Percentiles rank a stretch among this genome's conserved stretches.
These are phyloP conservation scores for Sebastes variabilis DNA, from an alignment of 2,797 vertebrate genomes.

Conservation along the genomic window DNA sequence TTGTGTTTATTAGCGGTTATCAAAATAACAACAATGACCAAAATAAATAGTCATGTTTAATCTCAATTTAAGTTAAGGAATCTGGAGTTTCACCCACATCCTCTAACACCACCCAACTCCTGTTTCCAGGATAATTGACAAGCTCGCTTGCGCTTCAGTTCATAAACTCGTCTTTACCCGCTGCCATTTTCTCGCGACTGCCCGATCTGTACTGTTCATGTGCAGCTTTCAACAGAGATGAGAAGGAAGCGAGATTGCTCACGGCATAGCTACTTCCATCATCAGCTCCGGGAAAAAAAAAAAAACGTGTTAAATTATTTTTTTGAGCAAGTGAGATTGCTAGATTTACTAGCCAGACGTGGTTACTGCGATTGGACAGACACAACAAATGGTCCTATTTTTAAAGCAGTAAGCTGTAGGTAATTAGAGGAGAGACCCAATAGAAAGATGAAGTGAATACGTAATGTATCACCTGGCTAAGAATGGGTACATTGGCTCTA, in stretches of 20 bases:
- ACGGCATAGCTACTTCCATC: neutral
- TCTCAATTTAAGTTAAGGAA: neutral
- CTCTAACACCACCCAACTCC: neutral
- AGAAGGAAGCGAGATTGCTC: neutral
- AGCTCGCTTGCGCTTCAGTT: neutral
- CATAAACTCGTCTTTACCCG: neutral
- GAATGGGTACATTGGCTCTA: neutral
- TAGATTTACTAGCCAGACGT: neutral
- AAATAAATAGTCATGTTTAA: neutral
- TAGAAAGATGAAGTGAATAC: neutral
- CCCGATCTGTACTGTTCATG: neutral
- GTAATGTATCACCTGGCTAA: neutral
- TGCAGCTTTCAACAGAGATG: neutral
- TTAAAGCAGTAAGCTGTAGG: neutral
- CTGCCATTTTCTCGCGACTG: neutral
- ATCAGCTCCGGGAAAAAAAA: neutral
- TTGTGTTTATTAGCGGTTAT: neutral
- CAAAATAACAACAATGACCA: neutral
- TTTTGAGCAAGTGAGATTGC: neutral
- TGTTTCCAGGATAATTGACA: neutral
- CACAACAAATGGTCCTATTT: neutral
- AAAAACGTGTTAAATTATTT: neutral
- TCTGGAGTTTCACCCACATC: neutral
- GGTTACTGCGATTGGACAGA: neutral
- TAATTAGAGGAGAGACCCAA: neutral